Evolutionary conservation across 2,797 vertebrate genomes (phyloP).

Genomic region (Pteronotus mesoamericanus): DNA sequence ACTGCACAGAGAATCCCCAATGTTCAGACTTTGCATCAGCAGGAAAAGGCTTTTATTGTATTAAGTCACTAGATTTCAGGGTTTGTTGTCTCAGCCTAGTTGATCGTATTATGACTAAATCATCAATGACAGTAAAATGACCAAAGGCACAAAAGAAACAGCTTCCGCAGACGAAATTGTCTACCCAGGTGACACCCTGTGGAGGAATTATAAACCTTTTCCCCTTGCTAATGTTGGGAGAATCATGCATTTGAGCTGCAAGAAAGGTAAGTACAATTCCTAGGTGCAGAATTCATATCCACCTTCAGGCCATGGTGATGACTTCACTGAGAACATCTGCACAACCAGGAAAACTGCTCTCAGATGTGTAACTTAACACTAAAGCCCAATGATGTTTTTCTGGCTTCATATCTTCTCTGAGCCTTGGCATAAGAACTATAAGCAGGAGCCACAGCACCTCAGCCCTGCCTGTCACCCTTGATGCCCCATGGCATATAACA

Average conservation of each 20-base stretch:
- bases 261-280: neutral
- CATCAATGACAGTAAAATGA: neutral
- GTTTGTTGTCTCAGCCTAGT: neutral
- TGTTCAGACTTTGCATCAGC: neutral
- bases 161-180: neutral
- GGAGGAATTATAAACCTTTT: neutral
- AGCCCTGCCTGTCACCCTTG: too few relatives aligned
- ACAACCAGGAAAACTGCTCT: neutral
- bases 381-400: neutral
- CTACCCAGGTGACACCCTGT: neutral
- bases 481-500: neutral
- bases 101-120: neutral
- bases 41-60: neutral
- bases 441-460: neutral
- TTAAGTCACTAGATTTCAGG: neutral
- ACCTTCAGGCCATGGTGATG: neutral
- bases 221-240: neutral
- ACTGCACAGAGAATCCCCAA: neutral
- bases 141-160: neutral
- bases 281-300: neutral
- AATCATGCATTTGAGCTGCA: neutral
- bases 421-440: neutral
- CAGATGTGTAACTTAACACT: neutral
- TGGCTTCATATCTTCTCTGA: neutral
- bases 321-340: neutral